Conservation (phyloP, 2,797 vertebrate species). For the Kryptolebias ocellatus region DNA sequence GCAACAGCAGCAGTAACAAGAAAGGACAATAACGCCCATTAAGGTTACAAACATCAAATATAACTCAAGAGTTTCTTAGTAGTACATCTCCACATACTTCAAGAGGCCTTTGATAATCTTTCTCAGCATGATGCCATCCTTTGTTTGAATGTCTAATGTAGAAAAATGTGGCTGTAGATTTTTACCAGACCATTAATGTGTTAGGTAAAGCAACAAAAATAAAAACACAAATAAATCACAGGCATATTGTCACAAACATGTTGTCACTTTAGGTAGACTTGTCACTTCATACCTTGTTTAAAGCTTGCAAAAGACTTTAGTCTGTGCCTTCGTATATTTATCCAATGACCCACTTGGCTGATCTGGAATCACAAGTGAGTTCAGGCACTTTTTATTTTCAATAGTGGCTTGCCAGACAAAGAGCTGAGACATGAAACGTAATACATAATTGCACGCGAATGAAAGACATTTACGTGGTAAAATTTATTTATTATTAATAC, state of each 20-base stretch:
- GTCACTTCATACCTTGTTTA: slow-evolving; percentile 43
- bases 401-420: slow-evolving; percentile 17
- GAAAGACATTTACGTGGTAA: slow-evolving; percentile 5
- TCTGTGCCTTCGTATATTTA: slow-evolving; percentile 44
- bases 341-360: slow-evolving; percentile 52
- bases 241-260: slow-evolving; percentile 35
- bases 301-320: slow-evolving; percentile 51
- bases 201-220: not conserved
- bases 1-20: slow-evolving; percentile 19
- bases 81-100: slow-evolving; percentile 8
- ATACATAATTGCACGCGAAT: slow-evolving; percentile 1
- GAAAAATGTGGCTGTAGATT: slow-evolving; percentile 30
- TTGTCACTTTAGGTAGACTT: slow-evolving; percentile 50
- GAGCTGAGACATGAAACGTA: slow-evolving; percentile 12
- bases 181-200: slow-evolving; percentile 40
- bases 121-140: slow-evolving; percentile 46
- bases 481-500: slow-evolving; percentile 11
- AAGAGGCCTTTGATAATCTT: slow-evolving; percentile 49
- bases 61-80: slow-evolving; percentile 6
- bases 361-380: slow-evolving; percentile 52
- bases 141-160: slow-evolving; percentile 25
- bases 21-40: slow-evolving; percentile 17
- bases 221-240: slow-evolving; percentile 34
- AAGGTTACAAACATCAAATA: slow-evolving; percentile 29
- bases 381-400: slow-evolving; percentile 39